Percentiles rank a stretch among this genome's conserved stretches.
Conservation (phyloP, 2,888 invertebrate genomes). For the Acronicta leporina region DNA sequence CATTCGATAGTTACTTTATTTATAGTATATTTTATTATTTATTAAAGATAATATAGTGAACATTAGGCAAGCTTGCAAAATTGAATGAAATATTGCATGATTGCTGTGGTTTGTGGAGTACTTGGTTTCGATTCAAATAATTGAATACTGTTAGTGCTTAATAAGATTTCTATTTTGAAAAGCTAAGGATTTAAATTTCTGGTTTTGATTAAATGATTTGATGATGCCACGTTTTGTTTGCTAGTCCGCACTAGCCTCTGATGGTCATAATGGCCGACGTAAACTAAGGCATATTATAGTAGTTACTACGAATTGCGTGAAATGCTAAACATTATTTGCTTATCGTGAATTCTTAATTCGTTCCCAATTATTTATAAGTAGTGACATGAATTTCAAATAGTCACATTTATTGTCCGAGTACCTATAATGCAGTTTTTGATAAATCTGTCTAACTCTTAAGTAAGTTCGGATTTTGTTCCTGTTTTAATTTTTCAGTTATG, state of each 20-base stretch:
- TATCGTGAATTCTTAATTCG: constrained; percentile 36
- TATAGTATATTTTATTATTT: constrained; percentile 43
- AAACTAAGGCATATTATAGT: not conserved
- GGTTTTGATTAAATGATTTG: not conserved
- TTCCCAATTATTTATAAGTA: constrained; percentile 27
- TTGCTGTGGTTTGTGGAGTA: constrained; percentile 21
- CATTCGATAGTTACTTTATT: constrained; percentile 57
- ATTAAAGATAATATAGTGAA: constrained; percentile 39
- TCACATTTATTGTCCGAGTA: constrained; percentile 12
- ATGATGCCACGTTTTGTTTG: not conserved
- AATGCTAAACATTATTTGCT: constrained; percentile 20
- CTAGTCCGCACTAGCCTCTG: not conserved
- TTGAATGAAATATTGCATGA: constrained; percentile 34
- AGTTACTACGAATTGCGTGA: constrained; percentile 1
- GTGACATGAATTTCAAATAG: constrained; percentile 37
- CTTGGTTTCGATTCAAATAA: constrained; percentile 21
- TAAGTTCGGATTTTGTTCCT: no score
- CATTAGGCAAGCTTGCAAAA: constrained; percentile 47
- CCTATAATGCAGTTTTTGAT: no score
- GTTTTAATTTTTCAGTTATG: no score
- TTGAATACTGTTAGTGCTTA: constrained; percentile 19
- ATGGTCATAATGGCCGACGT: not conserved
- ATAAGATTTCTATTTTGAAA: constrained; percentile 23
- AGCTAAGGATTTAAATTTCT: constrained; percentile 7
- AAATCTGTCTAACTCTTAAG: no score